Conservation (phyloP, 2,797 vertebrate genomes). For the Atherinosoma microstoma region DNA sequence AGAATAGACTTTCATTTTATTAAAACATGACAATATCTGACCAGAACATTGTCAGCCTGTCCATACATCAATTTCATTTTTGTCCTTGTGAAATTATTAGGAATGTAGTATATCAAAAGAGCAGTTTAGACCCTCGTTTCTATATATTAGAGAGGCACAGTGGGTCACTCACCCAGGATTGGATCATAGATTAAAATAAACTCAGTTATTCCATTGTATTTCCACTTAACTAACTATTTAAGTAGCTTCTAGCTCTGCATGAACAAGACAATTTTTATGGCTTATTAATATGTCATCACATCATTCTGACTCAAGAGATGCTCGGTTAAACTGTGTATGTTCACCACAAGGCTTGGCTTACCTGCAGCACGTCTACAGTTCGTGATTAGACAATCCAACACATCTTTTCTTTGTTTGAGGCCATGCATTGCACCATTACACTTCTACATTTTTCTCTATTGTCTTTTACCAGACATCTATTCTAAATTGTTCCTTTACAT, state of each 20-base stretch:
- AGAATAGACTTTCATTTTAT: slow-evolving; percentile 12
- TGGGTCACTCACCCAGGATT: not conserved
- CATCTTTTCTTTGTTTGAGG: not conserved
- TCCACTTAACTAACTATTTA: not conserved
- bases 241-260: not conserved
- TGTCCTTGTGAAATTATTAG: not conserved
- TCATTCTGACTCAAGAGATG: not conserved
- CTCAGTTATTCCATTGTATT: not conserved
- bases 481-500: too few species aligned
- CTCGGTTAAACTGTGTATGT: not conserved
- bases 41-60: not conserved
- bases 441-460: not conserved
- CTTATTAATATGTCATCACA: not conserved
- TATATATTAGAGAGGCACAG: not conserved
- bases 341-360: not conserved
- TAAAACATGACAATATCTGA: slow-evolving; percentile 3
- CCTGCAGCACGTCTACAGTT: too few species aligned
- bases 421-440: not conserved
- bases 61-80: not conserved
- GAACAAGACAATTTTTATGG: not conserved
- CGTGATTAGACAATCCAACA: not conserved
- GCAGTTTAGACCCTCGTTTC: not conserved
- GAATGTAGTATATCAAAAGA: not conserved
- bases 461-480: too few species aligned
- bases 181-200: not conserved